Percentiles rank a stretch among this genome's conserved stretches.
phyloP scores from a whole-genome alignment of 2,113 vertebrate genomes.

The Gila orcuttii region DNA sequence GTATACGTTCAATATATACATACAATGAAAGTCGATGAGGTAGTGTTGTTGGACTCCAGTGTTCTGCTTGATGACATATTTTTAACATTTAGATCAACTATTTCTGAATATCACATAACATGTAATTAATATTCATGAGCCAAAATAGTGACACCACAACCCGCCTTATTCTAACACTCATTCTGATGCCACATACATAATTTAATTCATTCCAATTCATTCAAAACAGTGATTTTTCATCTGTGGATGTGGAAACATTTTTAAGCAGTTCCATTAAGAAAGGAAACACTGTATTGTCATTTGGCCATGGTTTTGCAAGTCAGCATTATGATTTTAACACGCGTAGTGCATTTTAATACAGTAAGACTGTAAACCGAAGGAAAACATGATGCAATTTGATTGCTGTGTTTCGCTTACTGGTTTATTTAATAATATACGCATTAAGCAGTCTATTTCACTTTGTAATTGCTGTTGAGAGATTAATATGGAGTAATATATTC shows the following conservation, averaged over 20 bases:
- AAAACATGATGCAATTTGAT: neutral
- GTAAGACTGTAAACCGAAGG: neutral
- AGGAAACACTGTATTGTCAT: neutral
- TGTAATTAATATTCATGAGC: neutral
- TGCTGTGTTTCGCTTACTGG: neutral
- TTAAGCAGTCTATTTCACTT: neutral
- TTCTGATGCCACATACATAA: neutral
- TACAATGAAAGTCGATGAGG: no score
- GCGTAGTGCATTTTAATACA: neutral
- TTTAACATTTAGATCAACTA: no score
- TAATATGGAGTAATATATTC: neutral
- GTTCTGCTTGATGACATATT: no score
- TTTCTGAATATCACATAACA: neutral
- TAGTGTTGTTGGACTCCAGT: no score
- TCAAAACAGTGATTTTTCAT: neutral
- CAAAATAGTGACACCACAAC: neutral
- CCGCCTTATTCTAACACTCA: neutral
- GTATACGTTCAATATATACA: no score
- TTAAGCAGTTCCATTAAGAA: neutral
- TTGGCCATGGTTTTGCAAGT: neutral
- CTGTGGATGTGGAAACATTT: neutral
- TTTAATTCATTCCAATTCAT: neutral
- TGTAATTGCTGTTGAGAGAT: neutral
- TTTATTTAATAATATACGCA: neutral
- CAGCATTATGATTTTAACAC: neutral